Conservation (phyloP, 64 coral and sea anemone genomes). For the Pocillopora verrucosa region DNA sequence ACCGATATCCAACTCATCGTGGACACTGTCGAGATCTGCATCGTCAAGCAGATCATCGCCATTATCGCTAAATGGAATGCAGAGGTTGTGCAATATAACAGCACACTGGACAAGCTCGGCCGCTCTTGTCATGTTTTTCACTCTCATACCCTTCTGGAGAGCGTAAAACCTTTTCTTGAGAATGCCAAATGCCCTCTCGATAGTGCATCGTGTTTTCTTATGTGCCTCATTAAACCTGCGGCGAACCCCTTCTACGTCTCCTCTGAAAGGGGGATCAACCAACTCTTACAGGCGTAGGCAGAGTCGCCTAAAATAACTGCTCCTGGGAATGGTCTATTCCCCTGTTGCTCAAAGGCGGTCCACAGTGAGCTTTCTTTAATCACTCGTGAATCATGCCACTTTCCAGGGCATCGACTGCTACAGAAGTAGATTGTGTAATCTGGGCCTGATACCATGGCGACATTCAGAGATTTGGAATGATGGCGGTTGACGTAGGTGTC, state of each 20-base stretch:
- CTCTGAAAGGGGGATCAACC: conserved; percentile 58
- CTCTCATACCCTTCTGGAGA: conserved; percentile 52
- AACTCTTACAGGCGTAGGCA: conserved; percentile 20
- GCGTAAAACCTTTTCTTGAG: conserved; percentile 60
- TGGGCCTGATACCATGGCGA: conserved; percentile 48
- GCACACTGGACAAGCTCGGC: conserved; percentile 51
- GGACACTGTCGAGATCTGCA: conserved; percentile 24
- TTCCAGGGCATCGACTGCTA: conserved; percentile 45
- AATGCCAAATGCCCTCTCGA: conserved; percentile 24
- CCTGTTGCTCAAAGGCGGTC: conserved; percentile 63
- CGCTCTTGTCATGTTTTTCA: conserved; percentile 51
- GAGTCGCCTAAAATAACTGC: conserved; percentile 39
- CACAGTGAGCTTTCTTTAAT: conserved; percentile 53
- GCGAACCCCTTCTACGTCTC: conserved; percentile 23
- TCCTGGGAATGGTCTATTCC: conserved; percentile 34
- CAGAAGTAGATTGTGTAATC: conserved; percentile 55
- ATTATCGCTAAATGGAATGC: conserved; percentile 47
- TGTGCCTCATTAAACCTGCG: conserved; percentile 1
- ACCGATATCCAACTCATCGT: conserved; percentile 35
- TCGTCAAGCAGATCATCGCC: conserved; percentile 50
- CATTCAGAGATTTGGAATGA: conserved; percentile 38
- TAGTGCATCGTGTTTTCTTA: conserved; percentile 47
- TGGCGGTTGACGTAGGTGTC: conserved; percentile 45
- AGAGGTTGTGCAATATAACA: conserved; percentile 56
- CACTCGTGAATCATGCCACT: conserved; percentile 48